Evolutionary conservation across 2,113 vertebrate species (phyloP).

Genomic region (Apodemus sylvaticus): DNA sequence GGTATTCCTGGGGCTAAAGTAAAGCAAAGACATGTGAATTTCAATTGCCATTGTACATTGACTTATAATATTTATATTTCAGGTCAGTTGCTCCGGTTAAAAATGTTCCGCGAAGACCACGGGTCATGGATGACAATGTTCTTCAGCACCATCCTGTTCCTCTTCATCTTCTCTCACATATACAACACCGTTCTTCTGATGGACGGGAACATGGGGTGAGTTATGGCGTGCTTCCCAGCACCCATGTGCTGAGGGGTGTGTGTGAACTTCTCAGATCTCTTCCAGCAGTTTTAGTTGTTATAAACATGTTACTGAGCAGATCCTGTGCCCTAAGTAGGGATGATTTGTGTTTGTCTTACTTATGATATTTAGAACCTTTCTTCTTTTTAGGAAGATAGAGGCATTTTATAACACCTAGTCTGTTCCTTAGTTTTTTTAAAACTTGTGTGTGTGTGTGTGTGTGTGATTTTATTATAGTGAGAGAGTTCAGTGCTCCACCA

Average conservation of each 20-base stretch:
- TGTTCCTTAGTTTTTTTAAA: no score
- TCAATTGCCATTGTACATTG: neutral
- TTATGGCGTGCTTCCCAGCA: constrained; percentile 54
- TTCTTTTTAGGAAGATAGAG: neutral
- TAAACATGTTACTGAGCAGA: neutral
- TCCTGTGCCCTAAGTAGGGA: neutral
- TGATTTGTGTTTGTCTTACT: neutral
- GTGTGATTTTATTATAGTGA: neutral
- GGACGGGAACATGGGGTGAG: constrained; percentile 96
- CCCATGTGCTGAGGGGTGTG: constrained; percentile 51
- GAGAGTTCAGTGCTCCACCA: neutral
- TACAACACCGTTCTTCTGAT: constrained; percentile 97
- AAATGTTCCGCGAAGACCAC: constrained; percentile 98
- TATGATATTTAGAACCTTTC: neutral
- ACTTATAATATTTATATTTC: constrained; percentile 74
- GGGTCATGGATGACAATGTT: constrained; percentile 99
- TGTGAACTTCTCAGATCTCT: neutral
- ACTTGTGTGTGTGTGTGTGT: no score
- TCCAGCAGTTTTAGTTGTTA: neutral
- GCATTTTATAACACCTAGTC: neutral
- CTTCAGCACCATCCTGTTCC: constrained; percentile 98
- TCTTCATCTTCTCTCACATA: constrained; percentile 99
- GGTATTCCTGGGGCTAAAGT: neutral
- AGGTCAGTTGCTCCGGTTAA: constrained; percentile 97
- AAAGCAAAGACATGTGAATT: neutral